Percentiles rank a stretch among this genome's conserved stretches.
These are phyloP conservation scores for Palythoa grandis DNA, from an alignment of 92 coral and sea anemone genomes.

Conservation along the genomic window DNA sequence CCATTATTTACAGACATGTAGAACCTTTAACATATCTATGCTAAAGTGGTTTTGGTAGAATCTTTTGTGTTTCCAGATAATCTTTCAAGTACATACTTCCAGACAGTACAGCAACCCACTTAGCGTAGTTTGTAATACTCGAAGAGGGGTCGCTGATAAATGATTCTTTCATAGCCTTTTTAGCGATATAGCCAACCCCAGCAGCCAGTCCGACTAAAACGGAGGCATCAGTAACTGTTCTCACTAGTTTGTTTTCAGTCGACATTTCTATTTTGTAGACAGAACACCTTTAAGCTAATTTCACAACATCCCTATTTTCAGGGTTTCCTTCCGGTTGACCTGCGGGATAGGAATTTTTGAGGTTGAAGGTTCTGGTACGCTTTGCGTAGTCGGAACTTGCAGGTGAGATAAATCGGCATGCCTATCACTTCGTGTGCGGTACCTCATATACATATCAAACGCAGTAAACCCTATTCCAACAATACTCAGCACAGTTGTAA, in stretches of 20 bases:
- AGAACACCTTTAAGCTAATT: not conserved
- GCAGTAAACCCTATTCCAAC: too few species aligned
- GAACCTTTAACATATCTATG: too few species aligned
- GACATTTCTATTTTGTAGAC: not conserved
- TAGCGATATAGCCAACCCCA: slow-evolving; percentile 27
- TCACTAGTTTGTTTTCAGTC: not conserved
- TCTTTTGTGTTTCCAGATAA: slow-evolving; percentile 38
- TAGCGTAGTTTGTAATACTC: slow-evolving; percentile 30
- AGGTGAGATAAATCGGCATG: too few species aligned
- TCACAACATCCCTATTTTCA: not conserved
- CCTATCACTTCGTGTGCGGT: too few species aligned
- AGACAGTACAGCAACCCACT: not conserved
- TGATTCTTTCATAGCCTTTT: slow-evolving; percentile 21
- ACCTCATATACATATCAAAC: too few species aligned
- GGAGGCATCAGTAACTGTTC: slow-evolving; percentile 32
- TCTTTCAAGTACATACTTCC: slow-evolving; percentile 20
- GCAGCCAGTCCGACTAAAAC: slow-evolving; percentile 26
- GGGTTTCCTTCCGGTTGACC: too few species aligned
- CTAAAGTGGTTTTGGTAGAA: slow-evolving; percentile 10
- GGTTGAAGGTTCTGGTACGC: too few species aligned
- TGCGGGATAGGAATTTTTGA: not conserved
- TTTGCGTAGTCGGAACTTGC: too few species aligned
- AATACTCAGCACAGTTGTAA: too few species aligned
- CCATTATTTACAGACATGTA: slow-evolving; percentile 20
- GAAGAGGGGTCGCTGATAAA: slow-evolving; percentile 11